phyloP scores from a whole-genome alignment of 2,113 vertebrate species.

The Rana temporaria region DNA sequence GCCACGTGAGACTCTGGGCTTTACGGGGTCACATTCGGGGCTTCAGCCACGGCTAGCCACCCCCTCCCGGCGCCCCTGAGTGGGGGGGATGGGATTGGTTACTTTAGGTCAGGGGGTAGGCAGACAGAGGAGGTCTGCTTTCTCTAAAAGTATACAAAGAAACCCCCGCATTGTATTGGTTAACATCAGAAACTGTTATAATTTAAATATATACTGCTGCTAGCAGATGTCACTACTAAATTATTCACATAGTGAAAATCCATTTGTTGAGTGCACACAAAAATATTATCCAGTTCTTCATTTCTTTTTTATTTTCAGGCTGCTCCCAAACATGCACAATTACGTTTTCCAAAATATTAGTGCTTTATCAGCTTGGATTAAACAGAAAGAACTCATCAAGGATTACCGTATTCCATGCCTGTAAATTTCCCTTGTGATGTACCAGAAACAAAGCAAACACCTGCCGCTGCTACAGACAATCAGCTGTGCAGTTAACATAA shows the following conservation, averaged over 20 bases:
- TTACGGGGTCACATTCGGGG: too few relatives aligned
- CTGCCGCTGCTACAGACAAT: constrained; percentile 5
- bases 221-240: constrained; percentile 21
- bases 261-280: background rate
- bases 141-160: too few relatives aligned
- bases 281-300: constrained; percentile 2
- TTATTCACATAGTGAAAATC: constrained; percentile 5
- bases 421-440: constrained; percentile 39
- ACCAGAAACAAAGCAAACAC: constrained; percentile 37
- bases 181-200: too few relatives aligned
- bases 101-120: too few relatives aligned
- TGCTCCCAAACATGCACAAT: background rate
- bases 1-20: too few relatives aligned
- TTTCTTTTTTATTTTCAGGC: background rate
- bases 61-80: too few relatives aligned
- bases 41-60: too few relatives aligned
- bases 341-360: background rate
- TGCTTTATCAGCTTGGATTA: constrained; percentile 7
- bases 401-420: constrained; percentile 20
- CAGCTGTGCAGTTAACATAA: background rate
- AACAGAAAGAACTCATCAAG: constrained; percentile 1
- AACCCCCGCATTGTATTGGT: too few relatives aligned
- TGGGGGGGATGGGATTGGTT: too few relatives aligned
- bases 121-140: too few relatives aligned
- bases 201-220: background rate